phyloP scores from a whole-genome alignment of 2,888 invertebrate genomes.

The Octonoba sinensis region DNA sequence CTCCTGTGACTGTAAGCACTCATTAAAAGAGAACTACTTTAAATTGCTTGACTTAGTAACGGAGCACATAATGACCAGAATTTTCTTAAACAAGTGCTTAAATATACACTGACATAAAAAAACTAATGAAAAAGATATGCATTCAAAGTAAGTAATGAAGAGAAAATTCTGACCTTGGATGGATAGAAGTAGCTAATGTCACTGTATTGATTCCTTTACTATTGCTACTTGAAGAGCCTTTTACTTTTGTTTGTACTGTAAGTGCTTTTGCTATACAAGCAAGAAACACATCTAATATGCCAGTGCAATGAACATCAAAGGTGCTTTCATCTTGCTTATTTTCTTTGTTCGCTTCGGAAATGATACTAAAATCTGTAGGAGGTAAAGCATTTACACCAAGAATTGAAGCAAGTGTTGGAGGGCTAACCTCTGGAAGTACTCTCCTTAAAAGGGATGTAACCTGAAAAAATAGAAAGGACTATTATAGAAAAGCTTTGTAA shows the following conservation, averaged over 20 bases:
- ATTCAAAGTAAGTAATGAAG: neutral
- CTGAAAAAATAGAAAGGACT: slow-evolving; percentile 71
- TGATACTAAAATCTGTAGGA: slow-evolving; percentile 82
- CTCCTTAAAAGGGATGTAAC: slow-evolving; percentile 87
- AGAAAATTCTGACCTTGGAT: slow-evolving; percentile 73
- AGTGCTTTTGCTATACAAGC: slow-evolving; percentile 92
- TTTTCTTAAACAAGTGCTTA: too few relatives aligned
- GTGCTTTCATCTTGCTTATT: slow-evolving; percentile 70
- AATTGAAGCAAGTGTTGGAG: slow-evolving; percentile 83
- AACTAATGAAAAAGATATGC: neutral
- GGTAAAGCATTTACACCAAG: slow-evolving; percentile 81
- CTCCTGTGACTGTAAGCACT: too few relatives aligned
- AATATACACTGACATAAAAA: neutral
- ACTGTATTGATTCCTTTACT: slow-evolving; percentile 73
- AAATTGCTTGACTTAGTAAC: too few relatives aligned
- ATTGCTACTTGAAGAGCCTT: slow-evolving; percentile 73
- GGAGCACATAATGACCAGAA: too few relatives aligned
- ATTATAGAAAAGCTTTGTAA: neutral
- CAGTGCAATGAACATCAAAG: slow-evolving; percentile 77
- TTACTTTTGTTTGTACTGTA: slow-evolving; percentile 88
- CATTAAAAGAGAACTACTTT: too few relatives aligned
- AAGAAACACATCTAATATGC: slow-evolving; percentile 89
- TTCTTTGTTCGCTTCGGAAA: slow-evolving; percentile 75
- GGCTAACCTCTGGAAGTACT: slow-evolving; percentile 90
- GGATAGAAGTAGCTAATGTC: slow-evolving; percentile 76